Evolutionary conservation across 2,888 invertebrate genomes (phyloP).

Genomic region (Folsomia candida): DNA sequence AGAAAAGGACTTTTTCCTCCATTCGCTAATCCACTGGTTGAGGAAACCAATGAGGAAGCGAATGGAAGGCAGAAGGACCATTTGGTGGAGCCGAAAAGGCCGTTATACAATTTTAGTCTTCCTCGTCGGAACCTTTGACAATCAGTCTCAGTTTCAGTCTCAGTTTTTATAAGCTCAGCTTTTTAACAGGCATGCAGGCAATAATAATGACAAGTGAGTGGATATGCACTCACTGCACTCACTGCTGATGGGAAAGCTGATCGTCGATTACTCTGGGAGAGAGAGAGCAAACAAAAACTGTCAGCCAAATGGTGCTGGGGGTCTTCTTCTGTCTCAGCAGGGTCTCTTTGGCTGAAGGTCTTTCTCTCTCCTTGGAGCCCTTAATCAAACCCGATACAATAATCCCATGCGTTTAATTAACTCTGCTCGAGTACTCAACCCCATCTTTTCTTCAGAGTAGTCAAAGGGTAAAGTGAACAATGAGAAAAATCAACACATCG

Average conservation of each 20-base stretch:
- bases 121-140: constrained; percentile 17
- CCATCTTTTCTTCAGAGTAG: neutral
- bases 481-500: neutral
- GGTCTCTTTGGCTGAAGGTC: neutral
- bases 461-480: neutral
- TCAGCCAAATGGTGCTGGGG: neutral
- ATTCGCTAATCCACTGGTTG: neutral
- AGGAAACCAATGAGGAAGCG: neutral
- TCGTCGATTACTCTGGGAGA: neutral
- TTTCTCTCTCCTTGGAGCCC: neutral
- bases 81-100: neutral
- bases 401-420: neutral
- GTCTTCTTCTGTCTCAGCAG: neutral
- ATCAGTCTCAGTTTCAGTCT: constrained; percentile 16
- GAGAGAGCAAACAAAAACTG: neutral
- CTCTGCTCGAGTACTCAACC: neutral
- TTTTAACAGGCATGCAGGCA: neutral
- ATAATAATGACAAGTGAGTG: too few relatives aligned
- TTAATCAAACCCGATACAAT: neutral
- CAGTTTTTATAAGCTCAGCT: neutral
- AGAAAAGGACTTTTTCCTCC: too few relatives aligned
- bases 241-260: neutral
- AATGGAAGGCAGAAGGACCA: neutral
- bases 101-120: too few relatives aligned
- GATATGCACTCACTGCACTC: too few relatives aligned